Evolutionary conservation across 2,888 invertebrate species (phyloP), one percentile per base, ranked within the genome.

Genomic region (Uloborus plumipes): DNA sequence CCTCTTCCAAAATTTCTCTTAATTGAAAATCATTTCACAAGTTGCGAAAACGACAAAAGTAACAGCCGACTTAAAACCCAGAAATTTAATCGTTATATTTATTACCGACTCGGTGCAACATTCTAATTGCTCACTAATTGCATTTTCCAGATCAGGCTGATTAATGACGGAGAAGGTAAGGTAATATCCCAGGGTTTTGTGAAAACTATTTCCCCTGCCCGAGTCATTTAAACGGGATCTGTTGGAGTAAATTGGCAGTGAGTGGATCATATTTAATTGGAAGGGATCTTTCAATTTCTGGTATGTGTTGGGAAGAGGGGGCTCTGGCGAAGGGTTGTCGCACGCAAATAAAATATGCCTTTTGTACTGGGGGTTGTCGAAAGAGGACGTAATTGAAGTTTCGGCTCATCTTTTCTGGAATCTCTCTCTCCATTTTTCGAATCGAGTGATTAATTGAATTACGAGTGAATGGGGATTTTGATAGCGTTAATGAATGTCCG

Each of bases 91-190:
- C 66, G 66, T 20, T 55, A 53, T 75, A 67, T 75, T 75, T 66
- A 75, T 75, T 59, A 67, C 66, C 31, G 15, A 53, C 31, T 39
- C 76, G 69, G 62, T 39, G 76, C 62, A 77, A 77, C 77, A 77
- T 71, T 77, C 77, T 77, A 77, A 77, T 77, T 77, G 70, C 26
- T 20, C 49, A 47, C 64, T 77, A 77, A 77, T 77, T 77, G 77
- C 77, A 65, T 77, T 77, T 77, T 39, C 55, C 70, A 70, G 69
- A 77, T 77, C 77, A 70, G 71, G 70, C 71, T 77, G 77, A 77
- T 77, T 77, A 77, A 77, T 77, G 77, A 51, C 49, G n/a, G 20
- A 53, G 39, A 39, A 39, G 39, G 61, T 47, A 26, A 67, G 49
- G 58, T 77, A 70, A 77, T 77, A 77, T 77, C 76, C 76, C 69